These are phyloP conservation scores for Pseudopodoces humilis DNA, from an alignment of 2,113 vertebrate genomes.

Conservation along the genomic window DNA sequence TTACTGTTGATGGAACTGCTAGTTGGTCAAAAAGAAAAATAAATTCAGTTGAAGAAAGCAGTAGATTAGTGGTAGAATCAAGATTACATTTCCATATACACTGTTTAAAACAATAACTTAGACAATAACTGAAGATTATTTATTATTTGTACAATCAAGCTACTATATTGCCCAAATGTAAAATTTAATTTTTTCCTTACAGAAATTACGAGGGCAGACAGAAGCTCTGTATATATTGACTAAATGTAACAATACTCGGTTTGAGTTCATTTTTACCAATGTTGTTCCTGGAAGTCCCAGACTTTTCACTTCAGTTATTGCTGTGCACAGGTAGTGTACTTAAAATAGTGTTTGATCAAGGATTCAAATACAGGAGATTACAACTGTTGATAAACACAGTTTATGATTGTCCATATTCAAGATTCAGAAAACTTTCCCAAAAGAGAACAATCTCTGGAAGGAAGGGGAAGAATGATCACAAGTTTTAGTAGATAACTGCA, in stretches of 20 bases:
- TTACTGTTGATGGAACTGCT: not conserved
- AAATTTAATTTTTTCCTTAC: constrained; percentile 49
- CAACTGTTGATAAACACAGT: not conserved
- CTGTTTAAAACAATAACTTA: not conserved
- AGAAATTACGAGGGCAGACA: constrained; percentile 98
- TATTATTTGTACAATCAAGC: not conserved
- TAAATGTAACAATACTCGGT: constrained; percentile 94
- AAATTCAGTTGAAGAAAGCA: not conserved
- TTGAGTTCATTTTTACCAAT: constrained; percentile 99
- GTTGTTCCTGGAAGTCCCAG: constrained; percentile 94
- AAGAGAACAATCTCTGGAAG: not conserved
- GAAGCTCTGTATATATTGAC: constrained; percentile 98
- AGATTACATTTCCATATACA: not conserved
- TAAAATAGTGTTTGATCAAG: not conserved
- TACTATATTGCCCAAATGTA: not conserved
- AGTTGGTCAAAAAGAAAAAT: not conserved
- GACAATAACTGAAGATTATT: not conserved
- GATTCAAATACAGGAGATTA: not conserved
- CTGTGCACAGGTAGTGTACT: constrained; percentile 90
- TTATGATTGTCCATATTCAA: not conserved
- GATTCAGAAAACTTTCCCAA: not conserved
- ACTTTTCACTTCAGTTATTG: constrained; percentile 97
- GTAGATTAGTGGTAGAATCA: not conserved
- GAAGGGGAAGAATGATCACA: not conserved
- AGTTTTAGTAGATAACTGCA: not conserved